These are phyloP conservation scores for Leptopilina drosophilae DNA, from an alignment of 2,888 invertebrate genomes.

Conservation along the genomic window DNA sequence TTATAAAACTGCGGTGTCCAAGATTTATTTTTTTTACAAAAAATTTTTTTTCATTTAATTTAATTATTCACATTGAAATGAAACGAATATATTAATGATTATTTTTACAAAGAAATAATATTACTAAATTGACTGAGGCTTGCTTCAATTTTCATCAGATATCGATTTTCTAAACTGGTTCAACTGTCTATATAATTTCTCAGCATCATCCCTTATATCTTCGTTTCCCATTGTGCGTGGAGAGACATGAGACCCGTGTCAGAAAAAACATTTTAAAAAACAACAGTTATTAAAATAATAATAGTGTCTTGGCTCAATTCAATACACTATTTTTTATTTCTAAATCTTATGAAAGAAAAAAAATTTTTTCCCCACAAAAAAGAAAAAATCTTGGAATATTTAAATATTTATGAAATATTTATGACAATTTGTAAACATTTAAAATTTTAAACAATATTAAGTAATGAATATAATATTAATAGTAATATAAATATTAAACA, in stretches of 20 bases:
- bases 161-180: slow-evolving; percentile 15
- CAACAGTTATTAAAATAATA: background rate
- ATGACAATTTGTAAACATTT: too few relatives aligned
- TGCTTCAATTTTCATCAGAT: slow-evolving; percentile 6
- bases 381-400: background rate
- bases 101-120: too few relatives aligned
- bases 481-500: too few relatives aligned
- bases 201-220: slow-evolving; percentile 22
- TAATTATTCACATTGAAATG: too few relatives aligned
- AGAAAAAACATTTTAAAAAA: background rate
- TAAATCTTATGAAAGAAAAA: background rate
- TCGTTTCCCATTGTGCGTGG: slow-evolving; percentile 34
- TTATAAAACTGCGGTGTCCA: too few relatives aligned
- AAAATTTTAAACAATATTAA: too few relatives aligned
- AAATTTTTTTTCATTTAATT: too few relatives aligned
- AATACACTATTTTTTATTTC: background rate
- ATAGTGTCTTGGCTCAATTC: background rate
- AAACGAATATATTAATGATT: too few relatives aligned
- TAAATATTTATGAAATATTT: too few relatives aligned
- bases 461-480: too few relatives aligned
- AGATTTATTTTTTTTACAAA: too few relatives aligned
- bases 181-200: background rate
- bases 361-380: background rate
- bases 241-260: slow-evolving; percentile 32
- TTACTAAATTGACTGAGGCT: too few relatives aligned